Evolutionary conservation across 2,888 invertebrate genomes (phyloP).

Genomic region (Drosophila cognata): DNA sequence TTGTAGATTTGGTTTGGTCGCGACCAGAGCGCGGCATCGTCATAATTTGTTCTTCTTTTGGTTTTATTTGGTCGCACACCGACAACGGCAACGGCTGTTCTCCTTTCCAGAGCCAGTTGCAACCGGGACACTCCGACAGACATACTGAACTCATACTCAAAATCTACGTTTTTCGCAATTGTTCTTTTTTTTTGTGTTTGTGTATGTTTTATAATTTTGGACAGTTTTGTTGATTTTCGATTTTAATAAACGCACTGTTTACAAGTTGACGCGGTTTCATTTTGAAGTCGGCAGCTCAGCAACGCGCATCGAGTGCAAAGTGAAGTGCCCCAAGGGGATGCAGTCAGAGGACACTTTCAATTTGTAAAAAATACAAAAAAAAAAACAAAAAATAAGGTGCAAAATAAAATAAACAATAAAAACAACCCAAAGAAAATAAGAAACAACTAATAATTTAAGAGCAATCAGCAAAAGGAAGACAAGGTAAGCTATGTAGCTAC

Average conservation of each 20-base stretch:
- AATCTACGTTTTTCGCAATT: neutral
- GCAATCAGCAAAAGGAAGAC: neutral
- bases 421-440: neutral
- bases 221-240: constrained; percentile 10
- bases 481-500: constrained; percentile 5
- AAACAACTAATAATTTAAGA: neutral
- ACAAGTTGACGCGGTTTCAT: constrained; percentile 17
- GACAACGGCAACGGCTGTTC: constrained; percentile 57
- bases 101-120: constrained; percentile 18
- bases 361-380: neutral
- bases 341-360: constrained; percentile 7
- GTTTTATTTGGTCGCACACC: constrained; percentile 49
- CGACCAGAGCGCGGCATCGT: constrained; percentile 6
- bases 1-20: constrained; percentile 39
- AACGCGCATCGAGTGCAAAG: constrained; percentile 40
- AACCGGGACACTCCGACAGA: constrained; percentile 18
- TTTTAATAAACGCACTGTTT: constrained; percentile 13
- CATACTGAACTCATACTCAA: neutral
- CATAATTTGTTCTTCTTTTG: constrained; percentile 25
- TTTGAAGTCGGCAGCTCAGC: constrained; percentile 32
- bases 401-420: constrained; percentile 1
- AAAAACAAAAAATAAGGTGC: neutral
- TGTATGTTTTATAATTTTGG: constrained; percentile 8
- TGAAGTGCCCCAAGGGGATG: constrained; percentile 19
- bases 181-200: neutral